A percentile compares a stretch with the other conserved stretches of the same genome.
These are phyloP conservation scores for Melinopterus prodromus DNA, from an alignment of 2,888 invertebrate species.

Conservation along the genomic window DNA sequence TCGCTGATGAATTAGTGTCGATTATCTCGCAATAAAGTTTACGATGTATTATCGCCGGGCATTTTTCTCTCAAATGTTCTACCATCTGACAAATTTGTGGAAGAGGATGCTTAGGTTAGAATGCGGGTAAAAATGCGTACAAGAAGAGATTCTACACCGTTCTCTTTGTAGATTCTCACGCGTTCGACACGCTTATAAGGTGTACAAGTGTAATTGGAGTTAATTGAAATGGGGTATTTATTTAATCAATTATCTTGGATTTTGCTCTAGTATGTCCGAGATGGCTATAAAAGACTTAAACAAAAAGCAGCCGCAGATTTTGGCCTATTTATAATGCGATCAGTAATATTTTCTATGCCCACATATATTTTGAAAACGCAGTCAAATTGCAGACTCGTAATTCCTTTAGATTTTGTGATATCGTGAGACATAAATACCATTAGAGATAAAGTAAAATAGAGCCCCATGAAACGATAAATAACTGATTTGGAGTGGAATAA, in stretches of 20 bases:
- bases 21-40: neutral
- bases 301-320: no score
- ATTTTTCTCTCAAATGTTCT: neutral
- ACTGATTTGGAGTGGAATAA: no score
- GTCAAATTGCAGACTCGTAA: no score
- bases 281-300: neutral
- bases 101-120: neutral
- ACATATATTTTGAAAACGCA: no score
- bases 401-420: no score
- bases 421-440: no score
- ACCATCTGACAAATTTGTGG: neutral
- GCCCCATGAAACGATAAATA: no score
- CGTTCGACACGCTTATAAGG: neutral
- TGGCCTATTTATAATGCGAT: no score
- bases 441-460: no score
- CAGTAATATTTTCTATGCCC: no score
- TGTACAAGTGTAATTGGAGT: neutral
- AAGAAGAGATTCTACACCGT: neutral
- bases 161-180: neutral
- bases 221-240: neutral
- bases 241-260: neutral
- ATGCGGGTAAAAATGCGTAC: neutral
- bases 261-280: neutral
- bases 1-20: neutral
- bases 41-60: neutral